phyloP scores from a whole-genome alignment of 2,113 vertebrate genomes.

The Lutjanus erythropterus region DNA sequence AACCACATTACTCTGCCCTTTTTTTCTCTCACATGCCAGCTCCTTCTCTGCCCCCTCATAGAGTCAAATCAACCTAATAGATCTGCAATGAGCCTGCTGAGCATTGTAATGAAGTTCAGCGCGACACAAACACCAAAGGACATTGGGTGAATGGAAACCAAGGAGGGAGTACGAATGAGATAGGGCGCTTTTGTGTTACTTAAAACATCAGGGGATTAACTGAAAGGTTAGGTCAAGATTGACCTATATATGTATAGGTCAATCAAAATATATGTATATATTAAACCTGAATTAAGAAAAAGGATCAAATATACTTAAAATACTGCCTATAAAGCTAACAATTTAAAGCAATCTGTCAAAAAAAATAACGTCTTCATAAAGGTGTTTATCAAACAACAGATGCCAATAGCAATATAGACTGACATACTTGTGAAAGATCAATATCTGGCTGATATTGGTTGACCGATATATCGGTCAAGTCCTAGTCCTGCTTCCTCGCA shows the following conservation, averaged over 20 bases:
- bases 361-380: too few species aligned
- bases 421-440: too few species aligned
- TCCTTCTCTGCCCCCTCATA: slow-evolving; percentile 17
- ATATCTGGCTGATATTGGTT: too few species aligned
- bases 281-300: too few species aligned
- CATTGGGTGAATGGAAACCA: neutral
- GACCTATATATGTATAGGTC: too few species aligned
- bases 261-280: too few species aligned
- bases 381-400: too few species aligned
- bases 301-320: too few species aligned
- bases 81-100: slow-evolving; percentile 47
- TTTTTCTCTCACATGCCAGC: neutral
- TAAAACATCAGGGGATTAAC: neutral
- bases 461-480: too few species aligned
- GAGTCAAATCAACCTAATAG: slow-evolving; percentile 60
- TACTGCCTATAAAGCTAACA: too few species aligned
- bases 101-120: slow-evolving; percentile 38
- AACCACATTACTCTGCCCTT: slow-evolving; percentile 39
- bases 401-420: too few species aligned
- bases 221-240: slow-evolving; percentile 9
- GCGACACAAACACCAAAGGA: slow-evolving; percentile 22
- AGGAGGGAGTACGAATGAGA: slow-evolving; percentile 9
- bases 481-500: neutral
- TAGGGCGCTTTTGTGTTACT: neutral
- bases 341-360: too few species aligned